Evolutionary conservation across 1,140 invertebrate genomes (phyloP), one percentile per base, ranked within the genome.

Genomic region (Cydia fagiglandana): DNA sequence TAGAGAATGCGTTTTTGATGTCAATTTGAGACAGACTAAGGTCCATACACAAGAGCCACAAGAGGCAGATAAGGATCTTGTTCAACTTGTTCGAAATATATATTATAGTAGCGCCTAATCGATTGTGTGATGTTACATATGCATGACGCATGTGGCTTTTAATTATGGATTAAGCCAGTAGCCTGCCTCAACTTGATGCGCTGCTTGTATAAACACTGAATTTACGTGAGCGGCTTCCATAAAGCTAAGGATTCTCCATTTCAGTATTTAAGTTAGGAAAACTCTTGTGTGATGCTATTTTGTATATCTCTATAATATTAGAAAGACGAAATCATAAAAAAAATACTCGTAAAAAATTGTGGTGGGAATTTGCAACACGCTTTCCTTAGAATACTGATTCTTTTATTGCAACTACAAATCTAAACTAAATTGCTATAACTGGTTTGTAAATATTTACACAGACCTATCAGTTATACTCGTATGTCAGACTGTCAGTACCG

Each of bases 71-170:
- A 50, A 13, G 15, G 47, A 15, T 13, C 47, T 3, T 50, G 15
- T n/a, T 15, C 4, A 9, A n/a, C 9, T 15, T 50, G 15, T 47
- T 47, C 10, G 45, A 47, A 47, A 15, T 47, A 45, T 45, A 10
- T 45, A 47, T 47, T 15, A 13, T 15, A 47, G 2, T 47, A 15
- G n/a, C 2, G 10, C 45, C 45, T 56, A 56, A 56, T 56, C 53
- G 53, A 56, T 56, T 56, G n/a, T 56, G 20, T 17, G 53, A 20
- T 20, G 6, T 56, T 56, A 56, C 53, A 20, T 13, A 56, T 56
- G 53, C 53, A 56, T 56, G 53, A 56, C 53, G n/a, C 53, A 56
- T 17, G 53, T 56, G n/a, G 53, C 53, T 56, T 56, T 17, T n/a
- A 56, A 56, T 56, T 56, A 56, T 56, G n/a, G 53, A 56, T 56